Evolutionary conservation across 2,797 vertebrate genomes (phyloP).

Genomic region (Enteromius unitaeniatus): DNA sequence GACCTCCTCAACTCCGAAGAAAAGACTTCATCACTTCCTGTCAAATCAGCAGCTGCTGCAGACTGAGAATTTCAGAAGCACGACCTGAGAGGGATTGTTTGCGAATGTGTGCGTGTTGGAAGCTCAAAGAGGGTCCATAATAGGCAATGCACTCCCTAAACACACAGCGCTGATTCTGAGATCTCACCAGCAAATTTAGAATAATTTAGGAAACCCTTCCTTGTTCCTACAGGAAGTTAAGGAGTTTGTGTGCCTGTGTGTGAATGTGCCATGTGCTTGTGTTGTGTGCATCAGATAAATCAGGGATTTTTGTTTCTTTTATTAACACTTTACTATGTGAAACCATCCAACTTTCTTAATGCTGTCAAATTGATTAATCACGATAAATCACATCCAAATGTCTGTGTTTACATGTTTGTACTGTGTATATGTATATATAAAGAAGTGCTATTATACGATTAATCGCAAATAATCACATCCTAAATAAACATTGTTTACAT

Average conservation of each 20-base stretch:
- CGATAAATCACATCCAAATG: neutral
- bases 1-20: constrained; percentile 54
- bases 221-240: constrained; percentile 20
- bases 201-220: constrained; percentile 14
- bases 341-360: neutral
- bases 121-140: constrained; percentile 60
- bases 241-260: constrained; percentile 10
- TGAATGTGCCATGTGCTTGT: neutral
- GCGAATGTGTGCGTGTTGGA: constrained; percentile 59
- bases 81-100: constrained; percentile 40
- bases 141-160: constrained; percentile 41
- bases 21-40: constrained; percentile 66
- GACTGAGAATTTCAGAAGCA: constrained; percentile 49
- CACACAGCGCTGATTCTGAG: constrained; percentile 34
- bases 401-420: neutral
- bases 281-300: neutral
- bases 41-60: constrained; percentile 60
- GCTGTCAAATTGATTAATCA: neutral
- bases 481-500: no score
- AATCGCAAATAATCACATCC: no score
- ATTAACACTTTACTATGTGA: neutral
- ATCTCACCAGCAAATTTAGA: constrained; percentile 21
- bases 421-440: neutral
- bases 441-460: neutral
- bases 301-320: neutral